Conservation (phyloP, 1,140 invertebrate genomes). For the Drosophila trapezifrons region DNA sequence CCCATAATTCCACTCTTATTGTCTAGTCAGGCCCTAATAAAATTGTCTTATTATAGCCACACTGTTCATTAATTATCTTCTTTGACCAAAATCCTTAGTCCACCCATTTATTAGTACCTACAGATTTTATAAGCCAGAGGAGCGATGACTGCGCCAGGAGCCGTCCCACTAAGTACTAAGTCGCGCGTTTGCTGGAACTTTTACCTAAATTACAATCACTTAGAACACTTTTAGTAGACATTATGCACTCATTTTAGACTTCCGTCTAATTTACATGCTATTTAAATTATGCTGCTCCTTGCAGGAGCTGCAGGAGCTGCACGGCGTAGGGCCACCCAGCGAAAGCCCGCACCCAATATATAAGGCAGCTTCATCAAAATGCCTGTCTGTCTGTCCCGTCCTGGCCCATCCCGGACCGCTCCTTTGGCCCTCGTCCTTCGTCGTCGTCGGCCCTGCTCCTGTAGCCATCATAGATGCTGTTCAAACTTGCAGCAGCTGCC, state of each 20-base stretch:
- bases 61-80: too few species aligned
- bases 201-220: constrained; percentile 82
- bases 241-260: constrained; percentile 83
- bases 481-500: constrained; percentile 80
- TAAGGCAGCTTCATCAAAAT: constrained; percentile 79
- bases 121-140: background rate
- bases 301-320: constrained; percentile 22
- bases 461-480: constrained; percentile 49
- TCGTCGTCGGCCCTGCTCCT: background rate
- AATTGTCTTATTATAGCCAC: too few species aligned
- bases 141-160: background rate
- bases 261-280: constrained; percentile 83
- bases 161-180: background rate
- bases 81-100: background rate
- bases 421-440: constrained; percentile 2
- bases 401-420: background rate
- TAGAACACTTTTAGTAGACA: constrained; percentile 80
- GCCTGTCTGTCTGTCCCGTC: constrained; percentile 52
- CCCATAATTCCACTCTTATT: too few species aligned
- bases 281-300: constrained; percentile 75
- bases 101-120: background rate
- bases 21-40: too few species aligned
- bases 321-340: constrained; percentile 17
- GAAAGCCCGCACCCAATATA: constrained; percentile 63
- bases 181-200: constrained; percentile 38